These are phyloP conservation scores for Theocolax elegans DNA, from an alignment of 1,140 invertebrate species.

Conservation along the genomic window DNA sequence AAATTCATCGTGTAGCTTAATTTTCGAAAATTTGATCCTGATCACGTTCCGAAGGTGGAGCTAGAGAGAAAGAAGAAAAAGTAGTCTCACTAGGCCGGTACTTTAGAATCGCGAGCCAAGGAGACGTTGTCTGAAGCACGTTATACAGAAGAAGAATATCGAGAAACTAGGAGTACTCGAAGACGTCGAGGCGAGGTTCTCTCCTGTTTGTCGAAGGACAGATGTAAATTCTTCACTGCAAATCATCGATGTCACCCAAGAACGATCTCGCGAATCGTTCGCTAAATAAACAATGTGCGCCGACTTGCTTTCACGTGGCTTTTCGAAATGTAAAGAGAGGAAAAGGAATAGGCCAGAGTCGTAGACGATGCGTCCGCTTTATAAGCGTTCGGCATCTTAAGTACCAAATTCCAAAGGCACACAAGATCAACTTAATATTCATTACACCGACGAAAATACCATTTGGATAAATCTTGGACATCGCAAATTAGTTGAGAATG, in stretches of 20 bases:
- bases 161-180: no score
- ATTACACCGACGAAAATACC: neutral
- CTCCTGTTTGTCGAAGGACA: neutral
- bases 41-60: no score
- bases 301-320: neutral
- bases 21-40: no score
- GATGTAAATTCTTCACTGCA: conserved; percentile 9
- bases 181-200: no score
- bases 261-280: neutral
- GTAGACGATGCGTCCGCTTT: neutral
- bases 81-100: neutral
- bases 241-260: conserved; percentile 17
- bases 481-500: neutral
- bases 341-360: neutral
- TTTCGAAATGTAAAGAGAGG: neutral
- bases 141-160: no score
- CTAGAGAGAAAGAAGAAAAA: no score
- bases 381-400: conserved; percentile 18
- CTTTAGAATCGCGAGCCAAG: neutral
- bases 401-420: conserved; percentile 1
- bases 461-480: neutral
- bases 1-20: no score
- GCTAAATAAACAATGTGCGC: conserved; percentile 10
- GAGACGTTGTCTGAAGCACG: no score
- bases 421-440: conserved; percentile 10